Base-by-base conservation (phyloP, 2,888 invertebrate genomes). In the Piscicola geometra region DNA sequence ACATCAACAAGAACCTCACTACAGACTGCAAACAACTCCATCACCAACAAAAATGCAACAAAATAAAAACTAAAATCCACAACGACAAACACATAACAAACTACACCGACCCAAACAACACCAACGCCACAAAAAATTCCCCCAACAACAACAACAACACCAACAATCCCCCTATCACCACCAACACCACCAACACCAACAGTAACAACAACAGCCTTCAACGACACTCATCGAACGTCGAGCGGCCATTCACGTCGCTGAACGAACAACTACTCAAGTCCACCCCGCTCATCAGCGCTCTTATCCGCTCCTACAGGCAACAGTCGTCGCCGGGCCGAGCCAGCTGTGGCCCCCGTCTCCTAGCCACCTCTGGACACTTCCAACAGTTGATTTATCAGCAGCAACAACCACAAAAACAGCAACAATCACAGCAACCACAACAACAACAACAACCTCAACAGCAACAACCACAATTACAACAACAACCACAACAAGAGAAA, bases 251-350 rank as follows among this genome's bases (percentile, higher is more conserved):
- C 60, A 56, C 5, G 25, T 56, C 60, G 3, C 60, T 56, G 15
- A 56, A 56, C n/a, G 60, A 56, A n/a, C 21, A 56, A n/a, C 60
- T 56, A 18, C 60, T 56, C 60, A 56, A 56, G 60, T 56, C 60
- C 60, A 56, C 60, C 3, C 60, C 60, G 5, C 60, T 56, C 60
- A 56, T 56, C 25, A 56, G 25, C n/a, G 60, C 60, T n/a, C 60
- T 56, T n/a, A 56, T 56, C 21, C 21, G 60, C n/a, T 56, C 60
- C 21, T 56, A 56, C 25, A 5, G 25, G 12, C 60, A 56, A 21
- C 60, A 56, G 60, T 56, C 60, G 5, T 56, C 25, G 3, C 25
- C 60, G 5, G 60, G 60, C n/a, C 9, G 60, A n/a, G 21, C 60
- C n/a, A 25, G n/a, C 25, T 56, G 60, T 56, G 60, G 60, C 5